A percentile compares a stretch with the other conserved stretches of the same genome.
These are phyloP conservation scores for Drosophila pachea DNA, from an alignment of 1,140 invertebrate genomes.

Conservation along the genomic window DNA sequence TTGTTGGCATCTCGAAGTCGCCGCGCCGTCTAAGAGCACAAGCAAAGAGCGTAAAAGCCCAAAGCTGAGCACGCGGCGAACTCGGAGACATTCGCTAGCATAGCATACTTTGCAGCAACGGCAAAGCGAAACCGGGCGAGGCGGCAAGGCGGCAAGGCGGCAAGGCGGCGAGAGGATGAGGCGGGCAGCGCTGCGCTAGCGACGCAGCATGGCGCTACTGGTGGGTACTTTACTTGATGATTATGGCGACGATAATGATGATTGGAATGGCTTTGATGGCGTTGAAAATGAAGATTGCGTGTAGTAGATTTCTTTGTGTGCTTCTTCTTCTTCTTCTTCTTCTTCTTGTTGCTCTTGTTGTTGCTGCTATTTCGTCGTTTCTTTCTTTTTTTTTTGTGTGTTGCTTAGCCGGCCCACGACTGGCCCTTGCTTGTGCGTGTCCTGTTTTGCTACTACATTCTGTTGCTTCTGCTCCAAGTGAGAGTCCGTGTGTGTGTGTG, in stretches of 20 bases:
- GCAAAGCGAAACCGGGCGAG: conserved; percentile 21
- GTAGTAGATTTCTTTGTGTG: conserved; percentile 73
- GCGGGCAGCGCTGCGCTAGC: background rate
- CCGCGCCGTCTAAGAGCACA: conserved; percentile 54
- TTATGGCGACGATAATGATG: conserved; percentile 79
- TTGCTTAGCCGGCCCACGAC: conserved; percentile 10
- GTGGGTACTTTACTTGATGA: conserved; percentile 79
- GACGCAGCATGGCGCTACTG: conserved; percentile 60
- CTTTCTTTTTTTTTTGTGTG: too few species aligned
- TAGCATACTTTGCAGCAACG: conserved; percentile 8
- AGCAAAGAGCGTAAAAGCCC: conserved; percentile 14
- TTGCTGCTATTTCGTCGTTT: conserved; percentile 16
- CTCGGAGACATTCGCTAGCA: conserved; percentile 4
- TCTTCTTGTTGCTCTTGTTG: conserved; percentile 7
- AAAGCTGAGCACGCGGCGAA: conserved; percentile 7
- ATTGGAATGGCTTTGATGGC: conserved; percentile 79
- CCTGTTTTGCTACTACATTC: background rate
- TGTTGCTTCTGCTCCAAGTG: conserved; percentile 2
- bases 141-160: too few species aligned
- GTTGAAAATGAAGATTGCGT: conserved; percentile 79
- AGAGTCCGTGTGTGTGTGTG: conserved; percentile 16
- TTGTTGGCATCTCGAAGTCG: conserved; percentile 66
- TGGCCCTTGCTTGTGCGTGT: conserved; percentile 13
- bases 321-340: conserved; percentile 1
- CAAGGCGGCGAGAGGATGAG: background rate